A percentile compares a stretch with the other conserved stretches of the same genome.
Conservation (phyloP, 2,797 vertebrate genomes). For the Rhabdomys pumilio region DNA sequence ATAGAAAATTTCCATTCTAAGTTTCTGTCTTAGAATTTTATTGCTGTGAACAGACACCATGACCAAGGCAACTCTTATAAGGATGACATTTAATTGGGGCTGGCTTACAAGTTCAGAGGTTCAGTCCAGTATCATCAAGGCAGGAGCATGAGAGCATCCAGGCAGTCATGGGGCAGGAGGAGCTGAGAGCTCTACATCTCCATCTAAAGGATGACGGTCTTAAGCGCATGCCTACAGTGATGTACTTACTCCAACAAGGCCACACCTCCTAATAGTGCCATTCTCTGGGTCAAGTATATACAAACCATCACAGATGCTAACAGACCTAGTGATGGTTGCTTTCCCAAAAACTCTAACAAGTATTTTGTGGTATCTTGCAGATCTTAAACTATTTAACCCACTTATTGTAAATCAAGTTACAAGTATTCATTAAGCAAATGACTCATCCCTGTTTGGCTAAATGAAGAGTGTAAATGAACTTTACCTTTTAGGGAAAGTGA, state of each 20-base stretch:
- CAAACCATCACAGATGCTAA: slow-evolving; percentile 18
- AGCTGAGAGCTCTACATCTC: not conserved
- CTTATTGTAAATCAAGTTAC: slow-evolving; percentile 73
- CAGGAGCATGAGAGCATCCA: not conserved
- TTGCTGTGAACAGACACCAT: not conserved
- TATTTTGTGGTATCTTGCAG: slow-evolving; percentile 10
- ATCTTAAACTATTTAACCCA: slow-evolving; percentile 61
- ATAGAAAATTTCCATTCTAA: slow-evolving; percentile 69
- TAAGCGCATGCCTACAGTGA: not conserved
- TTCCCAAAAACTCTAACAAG: slow-evolving; percentile 55
- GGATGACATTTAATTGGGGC: not conserved
- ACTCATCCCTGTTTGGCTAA: slow-evolving; percentile 61
- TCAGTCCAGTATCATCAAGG: not conserved
- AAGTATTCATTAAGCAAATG: slow-evolving; percentile 71
- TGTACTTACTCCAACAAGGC: not conserved
- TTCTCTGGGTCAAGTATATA: not conserved
- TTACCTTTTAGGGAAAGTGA: slow-evolving; percentile 47
- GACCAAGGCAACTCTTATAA: not conserved
- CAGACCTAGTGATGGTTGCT: slow-evolving; percentile 59
- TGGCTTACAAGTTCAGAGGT: not conserved
- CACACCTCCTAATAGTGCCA: not conserved
- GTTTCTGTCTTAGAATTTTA: not conserved
- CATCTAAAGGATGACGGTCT: not conserved
- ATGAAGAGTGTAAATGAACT: slow-evolving; percentile 62
- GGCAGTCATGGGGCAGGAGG: not conserved